phyloP scores from a whole-genome alignment of 2,797 vertebrate genomes.

The Siniperca obscura region DNA sequence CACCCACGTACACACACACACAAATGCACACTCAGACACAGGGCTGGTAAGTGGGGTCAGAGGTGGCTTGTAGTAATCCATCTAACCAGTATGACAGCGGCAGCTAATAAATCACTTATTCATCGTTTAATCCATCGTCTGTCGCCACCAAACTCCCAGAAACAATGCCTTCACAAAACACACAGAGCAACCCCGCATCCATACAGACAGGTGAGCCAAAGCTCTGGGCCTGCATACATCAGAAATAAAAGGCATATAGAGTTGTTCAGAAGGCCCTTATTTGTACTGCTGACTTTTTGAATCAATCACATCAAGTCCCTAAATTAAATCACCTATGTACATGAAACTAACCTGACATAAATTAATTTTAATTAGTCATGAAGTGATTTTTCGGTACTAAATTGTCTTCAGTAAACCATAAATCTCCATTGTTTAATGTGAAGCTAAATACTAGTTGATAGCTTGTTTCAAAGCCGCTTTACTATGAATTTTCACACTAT shows the following conservation, averaged over 20 bases:
- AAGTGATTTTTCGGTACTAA: conserved; percentile 5
- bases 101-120: conserved; percentile 92
- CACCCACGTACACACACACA: conserved; percentile 69
- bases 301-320: conserved; percentile 8
- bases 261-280: not conserved
- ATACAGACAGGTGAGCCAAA: conserved; percentile 47
- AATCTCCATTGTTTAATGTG: conserved; percentile 22
- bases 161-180: conserved; percentile 80
- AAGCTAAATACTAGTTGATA: conserved; percentile 14
- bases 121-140: conserved; percentile 89
- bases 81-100: conserved; percentile 88
- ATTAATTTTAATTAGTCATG: not conserved
- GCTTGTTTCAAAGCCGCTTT: conserved; percentile 5
- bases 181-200: conserved; percentile 23
- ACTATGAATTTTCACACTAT: conserved; percentile 1
- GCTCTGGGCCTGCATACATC: conserved; percentile 20
- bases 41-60: conserved; percentile 88
- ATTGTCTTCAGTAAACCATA: conserved; percentile 7
- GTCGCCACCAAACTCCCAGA: conserved; percentile 81
- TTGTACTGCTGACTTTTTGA: not conserved
- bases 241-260: not conserved
- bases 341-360: conserved; percentile 5
- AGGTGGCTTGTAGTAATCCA: conserved; percentile 90
- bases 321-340: conserved; percentile 17
- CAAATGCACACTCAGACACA: conserved; percentile 67